Evolutionary conservation across 2,113 vertebrate species (phyloP).

Genomic region (Tretioscincus oriximinensis): DNA sequence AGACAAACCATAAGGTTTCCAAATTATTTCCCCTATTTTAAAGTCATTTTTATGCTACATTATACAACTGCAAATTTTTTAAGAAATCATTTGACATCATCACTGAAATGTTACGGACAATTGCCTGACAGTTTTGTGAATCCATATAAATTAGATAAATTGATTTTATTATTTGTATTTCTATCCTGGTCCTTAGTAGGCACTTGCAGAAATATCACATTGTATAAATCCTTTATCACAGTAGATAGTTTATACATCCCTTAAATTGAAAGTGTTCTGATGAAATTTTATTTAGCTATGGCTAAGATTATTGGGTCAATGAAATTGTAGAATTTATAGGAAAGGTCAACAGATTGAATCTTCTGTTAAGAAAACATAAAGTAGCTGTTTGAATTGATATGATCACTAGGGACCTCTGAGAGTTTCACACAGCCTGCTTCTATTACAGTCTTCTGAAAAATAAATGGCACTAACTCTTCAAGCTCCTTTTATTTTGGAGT

Average conservation of each 20-base stretch:
- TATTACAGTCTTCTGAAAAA: not conserved
- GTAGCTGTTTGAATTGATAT: not conserved
- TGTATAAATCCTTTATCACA: conserved; percentile 16
- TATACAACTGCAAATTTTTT: no score
- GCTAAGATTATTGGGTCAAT: not conserved
- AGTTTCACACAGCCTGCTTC: not conserved
- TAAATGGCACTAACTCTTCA: not conserved
- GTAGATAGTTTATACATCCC: not conserved
- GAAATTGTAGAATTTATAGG: not conserved
- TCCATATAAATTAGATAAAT: not conserved
- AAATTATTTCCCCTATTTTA: no score
- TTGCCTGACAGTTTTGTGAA: not conserved
- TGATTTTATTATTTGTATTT: not conserved
- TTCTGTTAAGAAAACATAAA: not conserved
- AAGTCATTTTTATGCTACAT: no score
- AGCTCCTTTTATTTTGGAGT: not conserved
- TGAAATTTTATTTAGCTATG: not conserved
- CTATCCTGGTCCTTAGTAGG: not conserved
- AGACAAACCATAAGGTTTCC: no score
- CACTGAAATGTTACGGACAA: not conserved
- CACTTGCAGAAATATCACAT: not conserved
- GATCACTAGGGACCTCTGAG: not conserved
- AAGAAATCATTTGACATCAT: not conserved
- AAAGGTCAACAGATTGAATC: not conserved
- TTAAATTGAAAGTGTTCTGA: not conserved